Evolutionary conservation across 1,140 invertebrate species (phyloP), one percentile per base, ranked within the genome.

Genomic region (Microplitis mediator): DNA sequence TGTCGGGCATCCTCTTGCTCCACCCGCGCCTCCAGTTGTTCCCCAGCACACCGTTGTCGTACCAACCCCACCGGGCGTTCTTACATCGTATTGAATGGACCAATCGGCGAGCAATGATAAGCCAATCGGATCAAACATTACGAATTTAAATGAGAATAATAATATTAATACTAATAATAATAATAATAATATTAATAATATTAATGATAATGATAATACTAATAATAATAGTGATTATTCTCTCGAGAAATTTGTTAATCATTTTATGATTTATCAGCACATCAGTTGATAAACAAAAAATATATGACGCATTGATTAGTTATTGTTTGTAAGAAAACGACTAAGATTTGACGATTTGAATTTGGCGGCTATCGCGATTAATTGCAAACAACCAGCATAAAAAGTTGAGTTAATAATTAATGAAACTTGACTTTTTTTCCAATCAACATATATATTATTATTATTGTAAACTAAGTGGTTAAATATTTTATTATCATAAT

Each of bases 31-130:
- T 0, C 80, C 80, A 8, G 85, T 84, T 9, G 81, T 86, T 2
- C 86, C 85, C 2, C 86, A 86, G 65, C 86, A 87, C 54, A 87
- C 86, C n/a, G 86, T 87, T 11, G 86, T 87, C 6, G 86, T 87
- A 13, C 86, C 86, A 2, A 87, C 86, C 34, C 86, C 86, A 54
- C 86, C 86, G 5, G 86, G 86, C 56, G 86, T 87, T 8, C 76
- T 87, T 6, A 76, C 86, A 16, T 86, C 85, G 3, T 87, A 87
- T 63, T 87, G 80, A 82, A 78, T 63, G 68, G 34, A 73, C 66
- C 69, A 69, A 67, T 34, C 45, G n/a, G 60, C 16, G n/a, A 39
- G 3, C 14, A n/a, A 34, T 11, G 61, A 71, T 50, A 63, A 39
- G 32, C 45, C 64, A 51, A 66, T 16, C n/a, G 36, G 31, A 52